Percentiles rank a stretch among this genome's conserved stretches.
These are phyloP conservation scores for Bothrops jararaca DNA, from an alignment of 2,113 vertebrate genomes.

Conservation along the genomic window DNA sequence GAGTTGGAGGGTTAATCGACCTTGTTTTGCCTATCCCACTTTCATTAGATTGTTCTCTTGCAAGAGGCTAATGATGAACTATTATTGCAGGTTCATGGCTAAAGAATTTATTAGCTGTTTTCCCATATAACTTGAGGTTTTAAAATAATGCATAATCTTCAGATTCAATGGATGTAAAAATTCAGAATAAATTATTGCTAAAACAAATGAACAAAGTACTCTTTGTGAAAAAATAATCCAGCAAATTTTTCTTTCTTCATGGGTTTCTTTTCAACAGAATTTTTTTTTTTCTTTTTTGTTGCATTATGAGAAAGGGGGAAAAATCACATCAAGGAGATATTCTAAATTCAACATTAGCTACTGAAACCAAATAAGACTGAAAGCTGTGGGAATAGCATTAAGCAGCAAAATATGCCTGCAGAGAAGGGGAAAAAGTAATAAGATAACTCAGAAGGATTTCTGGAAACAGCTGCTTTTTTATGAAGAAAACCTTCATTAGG, in stretches of 20 bases:
- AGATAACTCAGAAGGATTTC: background rate
- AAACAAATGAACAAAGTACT: constrained; percentile 36
- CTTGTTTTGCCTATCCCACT: background rate
- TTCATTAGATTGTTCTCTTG: background rate
- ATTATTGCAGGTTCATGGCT: background rate
- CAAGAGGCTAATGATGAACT: background rate
- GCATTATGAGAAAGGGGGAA: background rate
- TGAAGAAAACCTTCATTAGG: background rate
- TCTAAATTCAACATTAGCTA: background rate
- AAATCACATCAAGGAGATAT: background rate
- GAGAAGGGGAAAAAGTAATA: background rate
- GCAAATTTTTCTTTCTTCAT: background rate
- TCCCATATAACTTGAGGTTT: background rate
- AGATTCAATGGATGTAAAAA: constrained; percentile 28
- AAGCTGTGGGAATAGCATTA: background rate
- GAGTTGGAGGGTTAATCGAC: background rate
- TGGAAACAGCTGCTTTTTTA: background rate
- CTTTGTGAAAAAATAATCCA: constrained; percentile 39
- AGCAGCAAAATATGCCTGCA: background rate
- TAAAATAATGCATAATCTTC: background rate
- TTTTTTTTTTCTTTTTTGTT: background rate
- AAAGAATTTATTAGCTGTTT: background rate
- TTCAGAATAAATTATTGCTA: constrained; percentile 30
- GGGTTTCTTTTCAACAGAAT: background rate
- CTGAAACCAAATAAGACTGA: background rate